These are phyloP conservation scores for Distichodus sexfasciatus DNA, from an alignment of 2,797 vertebrate genomes.

Conservation along the genomic window DNA sequence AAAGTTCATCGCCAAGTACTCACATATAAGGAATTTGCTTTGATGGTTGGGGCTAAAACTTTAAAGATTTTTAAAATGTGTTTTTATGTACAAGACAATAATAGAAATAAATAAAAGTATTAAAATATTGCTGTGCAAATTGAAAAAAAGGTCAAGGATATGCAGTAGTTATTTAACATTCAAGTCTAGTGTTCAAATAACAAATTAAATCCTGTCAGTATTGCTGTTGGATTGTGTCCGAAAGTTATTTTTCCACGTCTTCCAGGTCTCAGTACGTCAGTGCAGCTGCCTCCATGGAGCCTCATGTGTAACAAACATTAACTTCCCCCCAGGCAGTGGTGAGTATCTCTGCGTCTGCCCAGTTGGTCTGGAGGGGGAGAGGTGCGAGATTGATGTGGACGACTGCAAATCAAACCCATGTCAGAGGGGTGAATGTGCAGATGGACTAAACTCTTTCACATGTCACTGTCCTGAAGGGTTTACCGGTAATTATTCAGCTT, in stretches of 20 bases:
- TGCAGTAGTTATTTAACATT: too few species aligned
- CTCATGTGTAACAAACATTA: conserved; percentile 74
- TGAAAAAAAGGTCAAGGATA: too few species aligned
- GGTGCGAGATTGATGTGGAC: conserved; percentile 77
- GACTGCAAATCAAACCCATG: conserved; percentile 83
- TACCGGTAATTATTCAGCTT: conserved; percentile 68
- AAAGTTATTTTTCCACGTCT: too few species aligned
- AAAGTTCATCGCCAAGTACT: too few species aligned
- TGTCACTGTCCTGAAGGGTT: conserved; percentile 82
- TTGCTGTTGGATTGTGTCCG: neutral
- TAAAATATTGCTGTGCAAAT: too few species aligned
- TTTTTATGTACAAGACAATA: too few species aligned
- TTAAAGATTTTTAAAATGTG: too few species aligned
- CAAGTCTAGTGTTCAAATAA: too few species aligned
- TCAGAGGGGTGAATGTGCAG: conserved; percentile 77
- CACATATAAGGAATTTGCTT: too few species aligned
- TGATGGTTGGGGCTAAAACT: too few species aligned
- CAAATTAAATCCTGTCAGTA: too few species aligned
- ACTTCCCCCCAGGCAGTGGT: conserved; percentile 73
- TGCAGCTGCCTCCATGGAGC: conserved; percentile 85
- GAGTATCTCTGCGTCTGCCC: conserved; percentile 79
- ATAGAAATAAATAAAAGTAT: too few species aligned
- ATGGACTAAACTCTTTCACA: conserved; percentile 75
- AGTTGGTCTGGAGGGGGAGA: conserved; percentile 74
- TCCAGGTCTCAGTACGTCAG: conserved; percentile 78